Conservation (phyloP, 2,888 invertebrate species). For the Lymantria dispar region DNA sequence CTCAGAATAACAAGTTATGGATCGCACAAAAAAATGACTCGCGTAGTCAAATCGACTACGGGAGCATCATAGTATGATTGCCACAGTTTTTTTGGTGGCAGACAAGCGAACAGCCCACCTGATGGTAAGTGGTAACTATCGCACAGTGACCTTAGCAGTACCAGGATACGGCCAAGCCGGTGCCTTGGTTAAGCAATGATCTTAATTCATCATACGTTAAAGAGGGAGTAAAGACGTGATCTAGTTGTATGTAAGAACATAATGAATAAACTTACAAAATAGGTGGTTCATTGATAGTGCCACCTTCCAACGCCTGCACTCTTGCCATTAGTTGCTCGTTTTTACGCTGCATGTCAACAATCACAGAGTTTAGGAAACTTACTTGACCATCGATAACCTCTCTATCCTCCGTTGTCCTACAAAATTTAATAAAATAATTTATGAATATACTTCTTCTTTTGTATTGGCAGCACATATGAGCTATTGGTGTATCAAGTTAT, state of each 20-base stretch:
- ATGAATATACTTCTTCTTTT: background rate
- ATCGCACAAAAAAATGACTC: too few relatives aligned
- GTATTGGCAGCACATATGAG: too few relatives aligned
- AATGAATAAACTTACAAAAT: conserved; percentile 51
- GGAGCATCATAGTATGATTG: too few relatives aligned
- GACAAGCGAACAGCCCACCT: too few relatives aligned
- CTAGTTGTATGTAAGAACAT: conserved; percentile 1
- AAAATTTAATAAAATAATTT: background rate
- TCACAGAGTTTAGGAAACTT: conserved; percentile 97
- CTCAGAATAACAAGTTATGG: too few relatives aligned
- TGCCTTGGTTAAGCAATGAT: too few relatives aligned
- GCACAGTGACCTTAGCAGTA: too few relatives aligned
- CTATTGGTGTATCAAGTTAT: too few relatives aligned
- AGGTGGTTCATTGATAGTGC: conserved; percentile 63
- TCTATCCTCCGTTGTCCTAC: conserved; percentile 81
- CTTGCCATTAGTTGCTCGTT: conserved; percentile 91
- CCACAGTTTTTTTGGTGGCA: too few relatives aligned
- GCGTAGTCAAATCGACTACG: too few relatives aligned
- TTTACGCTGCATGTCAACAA: conserved; percentile 97
- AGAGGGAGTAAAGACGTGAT: background rate
- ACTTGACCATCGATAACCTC: conserved; percentile 88
- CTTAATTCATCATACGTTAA: background rate
- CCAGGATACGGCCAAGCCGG: too few relatives aligned
- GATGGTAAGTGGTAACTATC: too few relatives aligned
- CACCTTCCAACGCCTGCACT: conserved; percentile 89